phyloP scores from a whole-genome alignment of 2,113 vertebrate species.

The Pyxicephalus adspersus region DNA sequence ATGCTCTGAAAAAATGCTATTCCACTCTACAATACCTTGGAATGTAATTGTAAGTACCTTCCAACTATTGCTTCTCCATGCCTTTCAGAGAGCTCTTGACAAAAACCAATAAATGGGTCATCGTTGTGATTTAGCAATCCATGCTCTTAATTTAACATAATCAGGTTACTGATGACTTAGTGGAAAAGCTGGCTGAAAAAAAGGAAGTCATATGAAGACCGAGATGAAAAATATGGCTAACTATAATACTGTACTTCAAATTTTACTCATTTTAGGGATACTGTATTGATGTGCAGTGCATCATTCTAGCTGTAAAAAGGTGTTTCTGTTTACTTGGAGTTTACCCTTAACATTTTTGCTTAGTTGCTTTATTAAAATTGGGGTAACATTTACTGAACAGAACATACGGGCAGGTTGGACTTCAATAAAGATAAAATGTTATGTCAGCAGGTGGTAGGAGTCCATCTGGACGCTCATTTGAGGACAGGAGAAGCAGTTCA shows the following conservation, averaged over 20 bases:
- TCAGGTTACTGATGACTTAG: slow-evolving; percentile 25
- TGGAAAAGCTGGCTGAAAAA: background rate
- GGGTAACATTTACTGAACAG: too few species aligned
- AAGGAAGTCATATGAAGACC: background rate
- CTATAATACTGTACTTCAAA: background rate
- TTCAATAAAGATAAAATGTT: too few species aligned
- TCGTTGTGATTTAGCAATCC: slow-evolving; percentile 24
- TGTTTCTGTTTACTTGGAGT: too few species aligned
- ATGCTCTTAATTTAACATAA: slow-evolving; percentile 12
- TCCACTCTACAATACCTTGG: background rate
- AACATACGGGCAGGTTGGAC: too few species aligned
- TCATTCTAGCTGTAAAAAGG: too few species aligned
- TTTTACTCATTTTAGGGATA: too few species aligned
- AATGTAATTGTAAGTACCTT: background rate
- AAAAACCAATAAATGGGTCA: slow-evolving; percentile 16
- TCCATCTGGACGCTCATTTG: too few species aligned
- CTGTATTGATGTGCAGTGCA: too few species aligned
- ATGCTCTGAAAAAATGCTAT: background rate
- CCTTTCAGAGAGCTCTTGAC: background rate
- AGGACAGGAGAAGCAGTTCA: too few species aligned
- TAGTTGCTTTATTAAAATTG: too few species aligned
- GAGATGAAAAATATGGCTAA: background rate
- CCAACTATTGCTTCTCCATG: background rate
- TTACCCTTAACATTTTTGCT: too few species aligned
- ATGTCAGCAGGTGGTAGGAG: too few species aligned